Percentiles rank a stretch among this genome's conserved stretches.
Evolutionary conservation across 1,140 invertebrate species (phyloP).

Genomic region (Ceratina japonica): DNA sequence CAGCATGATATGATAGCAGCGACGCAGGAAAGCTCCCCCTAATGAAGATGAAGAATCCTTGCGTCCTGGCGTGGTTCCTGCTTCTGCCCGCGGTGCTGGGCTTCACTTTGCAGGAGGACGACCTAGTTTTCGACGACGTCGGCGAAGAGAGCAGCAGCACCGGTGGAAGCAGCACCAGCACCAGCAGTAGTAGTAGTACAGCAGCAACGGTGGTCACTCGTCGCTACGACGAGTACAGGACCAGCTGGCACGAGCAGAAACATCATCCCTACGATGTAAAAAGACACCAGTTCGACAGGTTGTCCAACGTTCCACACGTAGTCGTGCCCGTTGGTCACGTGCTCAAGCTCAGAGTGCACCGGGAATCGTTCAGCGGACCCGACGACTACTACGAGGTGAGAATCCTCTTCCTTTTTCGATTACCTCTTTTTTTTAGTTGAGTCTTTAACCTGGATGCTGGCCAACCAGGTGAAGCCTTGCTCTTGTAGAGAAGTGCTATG

Average conservation of each 20-base stretch:
- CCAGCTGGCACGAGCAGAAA: constrained; percentile 32
- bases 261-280: constrained; percentile 13
- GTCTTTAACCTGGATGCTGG: neutral
- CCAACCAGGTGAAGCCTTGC: neutral
- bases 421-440: neutral
- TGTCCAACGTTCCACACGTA: constrained; percentile 75
- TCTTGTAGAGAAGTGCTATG: neutral
- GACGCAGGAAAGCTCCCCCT: constrained; percentile 50
- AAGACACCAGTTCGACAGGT: constrained; percentile 64
- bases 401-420: neutral
- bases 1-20: constrained; percentile 74
- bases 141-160: constrained; percentile 63
- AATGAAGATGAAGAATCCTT: constrained; percentile 73
- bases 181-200: constrained; percentile 6
- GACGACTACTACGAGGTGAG: constrained; percentile 78
- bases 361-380: constrained; percentile 75
- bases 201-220: constrained; percentile 35
- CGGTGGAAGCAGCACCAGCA: too few relatives aligned
- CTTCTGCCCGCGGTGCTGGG: constrained; percentile 59
- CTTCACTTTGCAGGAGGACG: constrained; percentile 72
- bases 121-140: constrained; percentile 76
- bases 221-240: constrained; percentile 23
- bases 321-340: constrained; percentile 76
- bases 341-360: constrained; percentile 77
- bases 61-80: constrained; percentile 60